phyloP scores from a whole-genome alignment of 2,888 invertebrate species.

The Hedychridium roseum region DNA sequence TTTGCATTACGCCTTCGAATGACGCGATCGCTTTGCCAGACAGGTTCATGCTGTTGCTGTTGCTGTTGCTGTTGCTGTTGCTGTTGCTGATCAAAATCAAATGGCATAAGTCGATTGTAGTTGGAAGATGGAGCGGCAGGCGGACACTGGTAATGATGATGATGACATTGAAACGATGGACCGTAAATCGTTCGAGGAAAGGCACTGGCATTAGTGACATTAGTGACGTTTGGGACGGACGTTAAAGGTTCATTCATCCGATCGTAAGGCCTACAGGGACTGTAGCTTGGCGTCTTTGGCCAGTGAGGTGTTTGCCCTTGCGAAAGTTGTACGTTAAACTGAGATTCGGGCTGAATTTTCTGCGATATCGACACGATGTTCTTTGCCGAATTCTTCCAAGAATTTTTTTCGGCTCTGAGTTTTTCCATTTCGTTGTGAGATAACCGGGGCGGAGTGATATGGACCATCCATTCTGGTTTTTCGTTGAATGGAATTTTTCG shows the following conservation, averaged over 20 bases:
- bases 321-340: constrained; percentile 13
- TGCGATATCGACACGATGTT: neutral
- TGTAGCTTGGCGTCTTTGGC: no score
- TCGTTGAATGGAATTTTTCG: constrained; percentile 30
- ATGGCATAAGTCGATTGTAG: constrained; percentile 9
- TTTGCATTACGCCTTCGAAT: neutral
- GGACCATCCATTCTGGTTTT: constrained; percentile 57
- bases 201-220: no score
- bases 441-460: constrained; percentile 47
- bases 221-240: no score
- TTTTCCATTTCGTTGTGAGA: constrained; percentile 36
- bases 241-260: no score
- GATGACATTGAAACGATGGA: no score
- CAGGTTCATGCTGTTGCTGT: constrained; percentile 13
- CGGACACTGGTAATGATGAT: no score
- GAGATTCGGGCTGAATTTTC: neutral
- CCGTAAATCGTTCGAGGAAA: no score
- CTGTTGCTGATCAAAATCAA: constrained; percentile 9
- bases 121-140: no score
- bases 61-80: constrained; percentile 10
- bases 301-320: constrained; percentile 10
- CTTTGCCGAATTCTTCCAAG: neutral
- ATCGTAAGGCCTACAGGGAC: no score
- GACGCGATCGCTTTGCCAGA: neutral
- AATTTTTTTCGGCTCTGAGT: neutral